Conservation (phyloP, 2,797 vertebrate species). For the Myripristis jacobus region DNA sequence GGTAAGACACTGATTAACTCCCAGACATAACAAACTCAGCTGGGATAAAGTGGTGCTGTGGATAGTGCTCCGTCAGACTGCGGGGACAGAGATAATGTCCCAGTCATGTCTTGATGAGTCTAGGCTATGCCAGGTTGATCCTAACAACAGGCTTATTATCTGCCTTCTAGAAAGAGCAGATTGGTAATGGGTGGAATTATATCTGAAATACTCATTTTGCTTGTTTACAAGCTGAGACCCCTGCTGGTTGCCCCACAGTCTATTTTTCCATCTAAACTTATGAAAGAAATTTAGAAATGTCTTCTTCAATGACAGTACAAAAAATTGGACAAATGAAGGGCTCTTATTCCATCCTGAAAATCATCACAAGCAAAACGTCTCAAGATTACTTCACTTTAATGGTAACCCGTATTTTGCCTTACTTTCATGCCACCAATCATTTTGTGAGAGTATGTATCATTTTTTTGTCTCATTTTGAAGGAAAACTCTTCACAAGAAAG, state of each 20-base stretch:
- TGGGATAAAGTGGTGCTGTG: not conserved
- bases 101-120: not conserved
- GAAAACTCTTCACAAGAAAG: not conserved
- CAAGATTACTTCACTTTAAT: too few species aligned
- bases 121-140: not conserved
- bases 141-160: not conserved
- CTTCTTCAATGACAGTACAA: too few species aligned
- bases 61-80: conserved; percentile 8
- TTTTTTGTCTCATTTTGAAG: too few species aligned
- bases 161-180: conserved; percentile 19
- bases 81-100: conserved; percentile 17
- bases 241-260: not conserved
- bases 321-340: not conserved
- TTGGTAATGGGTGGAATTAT: conserved; percentile 13
- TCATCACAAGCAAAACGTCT: too few species aligned
- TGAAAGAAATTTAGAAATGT: not conserved
- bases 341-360: too few species aligned
- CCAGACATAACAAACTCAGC: conserved; percentile 5
- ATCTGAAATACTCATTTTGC: conserved; percentile 1
- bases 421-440: too few species aligned
- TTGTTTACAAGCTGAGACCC: not conserved
- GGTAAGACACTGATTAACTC: conserved; percentile 21
- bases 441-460: too few species aligned
- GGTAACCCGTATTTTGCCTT: too few species aligned
- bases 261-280: too few species aligned